Evolutionary conservation across 2,888 invertebrate genomes (phyloP).

Genomic region (Leptodirus hochenwartii): DNA sequence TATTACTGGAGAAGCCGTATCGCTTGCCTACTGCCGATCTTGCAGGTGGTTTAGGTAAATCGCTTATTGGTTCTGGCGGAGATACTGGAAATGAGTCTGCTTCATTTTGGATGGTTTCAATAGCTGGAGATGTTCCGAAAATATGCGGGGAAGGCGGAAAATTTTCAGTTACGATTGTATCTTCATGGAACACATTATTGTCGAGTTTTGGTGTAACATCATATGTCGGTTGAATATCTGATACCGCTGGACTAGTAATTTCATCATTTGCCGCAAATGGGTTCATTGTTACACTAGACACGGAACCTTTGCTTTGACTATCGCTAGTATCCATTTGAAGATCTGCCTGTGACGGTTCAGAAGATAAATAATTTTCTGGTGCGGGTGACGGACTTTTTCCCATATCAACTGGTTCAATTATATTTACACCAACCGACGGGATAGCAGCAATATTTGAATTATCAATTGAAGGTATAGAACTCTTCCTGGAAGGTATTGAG

Average conservation of each 20-base stretch:
- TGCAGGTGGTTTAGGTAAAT: too few species aligned
- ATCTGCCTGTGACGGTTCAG: constrained; percentile 21
- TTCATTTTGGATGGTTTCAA: neutral
- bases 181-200: constrained; percentile 11
- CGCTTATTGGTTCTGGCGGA: too few species aligned
- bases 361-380: neutral
- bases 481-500: constrained; percentile 10
- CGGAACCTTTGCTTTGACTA: constrained; percentile 25
- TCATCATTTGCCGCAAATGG: constrained; percentile 27
- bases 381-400: constrained; percentile 3
- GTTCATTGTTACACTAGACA: constrained; percentile 28
- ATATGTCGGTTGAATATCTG: constrained; percentile 12
- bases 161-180: constrained; percentile 1
- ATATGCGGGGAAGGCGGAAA: neutral
- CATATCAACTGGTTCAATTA: neutral
- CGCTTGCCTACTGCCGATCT: neutral
- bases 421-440: neutral
- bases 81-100: neutral
- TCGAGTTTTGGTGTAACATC: constrained; percentile 11
- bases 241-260: constrained; percentile 15
- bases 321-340: constrained; percentile 27
- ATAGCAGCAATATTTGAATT: constrained; percentile 4
- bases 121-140: neutral
- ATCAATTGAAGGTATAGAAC: constrained; percentile 10
- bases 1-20: constrained; percentile 2